Percentiles rank a stretch among this genome's conserved stretches.
phyloP scores from a whole-genome alignment of 2,797 vertebrate genomes.

The Chiroxiphia lanceolata region DNA sequence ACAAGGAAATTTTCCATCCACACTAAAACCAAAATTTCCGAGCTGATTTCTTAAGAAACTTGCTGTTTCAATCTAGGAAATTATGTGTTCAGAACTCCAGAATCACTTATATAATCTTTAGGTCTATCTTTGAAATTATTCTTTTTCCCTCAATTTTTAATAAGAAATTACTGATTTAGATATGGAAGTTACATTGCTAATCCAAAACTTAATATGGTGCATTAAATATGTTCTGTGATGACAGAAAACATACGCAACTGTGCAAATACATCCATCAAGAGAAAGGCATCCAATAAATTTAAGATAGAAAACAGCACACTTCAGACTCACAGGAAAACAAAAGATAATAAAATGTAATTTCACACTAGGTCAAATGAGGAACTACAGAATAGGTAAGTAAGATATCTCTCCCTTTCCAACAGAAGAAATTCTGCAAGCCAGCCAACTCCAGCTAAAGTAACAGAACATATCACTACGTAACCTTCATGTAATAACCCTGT shows the following conservation, averaged over 20 bases:
- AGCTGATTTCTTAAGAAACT: not conserved
- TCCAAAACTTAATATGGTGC: constrained; percentile 14
- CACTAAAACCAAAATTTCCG: not conserved
- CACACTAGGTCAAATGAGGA: not conserved
- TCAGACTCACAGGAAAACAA: not conserved
- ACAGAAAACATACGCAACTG: constrained; percentile 32
- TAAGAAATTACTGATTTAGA: constrained; percentile 56
- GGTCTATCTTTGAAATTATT: not conserved
- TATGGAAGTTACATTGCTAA: constrained; percentile 2
- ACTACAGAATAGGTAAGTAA: not conserved
- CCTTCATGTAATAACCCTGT: not conserved
- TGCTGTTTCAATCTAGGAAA: not conserved
- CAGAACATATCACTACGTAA: not conserved
- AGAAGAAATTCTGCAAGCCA: not conserved
- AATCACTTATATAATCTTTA: constrained; percentile 21
- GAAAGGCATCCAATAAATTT: not conserved
- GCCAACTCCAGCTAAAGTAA: not conserved
- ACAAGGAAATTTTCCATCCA: not conserved
- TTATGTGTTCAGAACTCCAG: not conserved
- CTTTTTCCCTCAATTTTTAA: constrained; percentile 21
- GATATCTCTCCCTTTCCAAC: not conserved
- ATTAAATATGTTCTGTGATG: constrained; percentile 16
- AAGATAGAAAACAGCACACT: not conserved
- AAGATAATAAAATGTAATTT: not conserved
- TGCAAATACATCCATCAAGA: not conserved